Conservation (phyloP, 2,797 vertebrate genomes). For the Myotis planiceps region DNA sequence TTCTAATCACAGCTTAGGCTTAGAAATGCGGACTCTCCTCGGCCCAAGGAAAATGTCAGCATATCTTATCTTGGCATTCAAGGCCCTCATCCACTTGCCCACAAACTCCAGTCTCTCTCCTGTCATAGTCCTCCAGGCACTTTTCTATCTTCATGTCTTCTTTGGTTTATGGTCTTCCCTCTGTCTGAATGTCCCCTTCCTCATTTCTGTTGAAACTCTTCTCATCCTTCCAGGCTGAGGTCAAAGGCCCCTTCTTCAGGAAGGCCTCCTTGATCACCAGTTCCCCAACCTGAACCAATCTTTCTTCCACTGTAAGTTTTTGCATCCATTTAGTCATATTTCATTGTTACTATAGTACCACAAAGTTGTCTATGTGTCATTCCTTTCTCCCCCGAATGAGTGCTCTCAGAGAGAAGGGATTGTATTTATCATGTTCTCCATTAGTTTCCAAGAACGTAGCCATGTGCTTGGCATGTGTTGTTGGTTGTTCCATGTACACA, state of each 20-base stretch:
- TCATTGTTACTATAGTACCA: not conserved
- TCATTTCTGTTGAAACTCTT: not conserved
- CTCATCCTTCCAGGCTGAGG: not conserved
- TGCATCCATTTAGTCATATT: not conserved
- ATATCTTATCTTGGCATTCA: not conserved
- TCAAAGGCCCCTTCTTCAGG: not conserved
- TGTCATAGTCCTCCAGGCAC: not conserved
- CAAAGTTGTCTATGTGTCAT: not conserved
- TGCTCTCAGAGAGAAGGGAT: not conserved
- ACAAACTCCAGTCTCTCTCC: not conserved
- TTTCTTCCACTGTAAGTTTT: not conserved
- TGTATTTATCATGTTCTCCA: not conserved
- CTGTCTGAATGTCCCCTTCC: not conserved
- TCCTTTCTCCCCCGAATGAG: not conserved
- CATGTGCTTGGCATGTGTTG: not conserved
- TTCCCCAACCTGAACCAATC: not conserved
- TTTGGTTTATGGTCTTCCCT: not conserved
- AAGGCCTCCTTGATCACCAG: not conserved
- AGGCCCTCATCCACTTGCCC: not conserved
- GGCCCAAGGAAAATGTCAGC: not conserved
- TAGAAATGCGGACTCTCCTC: not conserved
- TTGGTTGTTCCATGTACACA: not conserved
- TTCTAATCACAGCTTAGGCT: not conserved
- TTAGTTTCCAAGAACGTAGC: not conserved
- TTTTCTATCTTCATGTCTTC: not conserved